phyloP scores from a whole-genome alignment of 1,140 invertebrate species.

The Diorhabda elongata region DNA sequence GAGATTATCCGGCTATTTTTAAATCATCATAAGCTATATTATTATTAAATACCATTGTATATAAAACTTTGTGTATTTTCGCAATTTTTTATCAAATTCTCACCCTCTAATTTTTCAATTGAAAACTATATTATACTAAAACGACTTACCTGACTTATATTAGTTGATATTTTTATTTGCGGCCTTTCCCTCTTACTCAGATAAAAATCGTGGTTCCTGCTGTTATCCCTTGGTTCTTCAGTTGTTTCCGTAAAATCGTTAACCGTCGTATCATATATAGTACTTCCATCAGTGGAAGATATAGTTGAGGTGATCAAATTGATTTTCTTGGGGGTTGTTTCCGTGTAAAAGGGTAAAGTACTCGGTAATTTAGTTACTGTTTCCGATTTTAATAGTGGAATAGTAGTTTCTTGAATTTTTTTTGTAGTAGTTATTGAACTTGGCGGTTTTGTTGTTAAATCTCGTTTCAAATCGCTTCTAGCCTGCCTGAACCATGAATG shows the following conservation, averaged over 20 bases:
- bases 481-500: constrained; percentile 41
- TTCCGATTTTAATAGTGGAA: neutral
- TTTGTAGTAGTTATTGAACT: constrained; percentile 17
- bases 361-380: constrained; percentile 21
- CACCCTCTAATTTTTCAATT: too few relatives aligned
- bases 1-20: too few relatives aligned
- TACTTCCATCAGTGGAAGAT: constrained; percentile 24
- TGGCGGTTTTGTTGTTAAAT: constrained; percentile 19
- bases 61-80: too few relatives aligned
- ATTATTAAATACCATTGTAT: too few relatives aligned
- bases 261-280: constrained; percentile 36
- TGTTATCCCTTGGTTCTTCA: constrained; percentile 53
- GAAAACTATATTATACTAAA: neutral
- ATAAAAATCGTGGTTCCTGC: constrained; percentile 43
- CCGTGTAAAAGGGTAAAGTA: constrained; percentile 23
- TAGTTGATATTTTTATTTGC: constrained; percentile 54
- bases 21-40: too few relatives aligned
- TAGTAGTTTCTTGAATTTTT: constrained; percentile 21
- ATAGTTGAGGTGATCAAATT: constrained; percentile 13
- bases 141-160: constrained; percentile 53
- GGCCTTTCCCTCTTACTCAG: constrained; percentile 47
- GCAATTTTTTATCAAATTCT: too few relatives aligned
- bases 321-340: constrained; percentile 17
- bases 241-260: constrained; percentile 42
- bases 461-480: constrained; percentile 25